A percentile compares a stretch with the other conserved stretches of the same genome.
Evolutionary conservation across 2,113 vertebrate genomes (phyloP).

Genomic region (Sarotherodon lohbergeri): DNA sequence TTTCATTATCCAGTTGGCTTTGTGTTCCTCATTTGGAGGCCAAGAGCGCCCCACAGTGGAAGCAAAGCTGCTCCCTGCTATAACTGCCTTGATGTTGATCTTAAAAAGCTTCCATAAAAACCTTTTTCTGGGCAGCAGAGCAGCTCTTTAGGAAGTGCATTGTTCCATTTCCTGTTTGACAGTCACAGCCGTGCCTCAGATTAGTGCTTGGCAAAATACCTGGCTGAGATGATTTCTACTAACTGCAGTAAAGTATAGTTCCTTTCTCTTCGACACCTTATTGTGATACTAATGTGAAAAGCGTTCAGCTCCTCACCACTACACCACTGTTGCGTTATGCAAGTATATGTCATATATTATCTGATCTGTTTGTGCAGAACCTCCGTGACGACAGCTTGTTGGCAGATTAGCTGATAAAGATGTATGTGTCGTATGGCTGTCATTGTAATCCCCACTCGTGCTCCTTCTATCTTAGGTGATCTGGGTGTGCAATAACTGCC

Average conservation of each 20-base stretch:
- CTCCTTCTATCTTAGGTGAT: slow-evolving; percentile 79
- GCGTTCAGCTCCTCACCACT: background rate
- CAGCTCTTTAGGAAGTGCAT: slow-evolving; percentile 39
- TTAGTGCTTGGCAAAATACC: background rate
- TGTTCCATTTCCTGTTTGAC: slow-evolving; percentile 44
- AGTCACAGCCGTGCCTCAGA: background rate
- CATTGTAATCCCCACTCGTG: background rate
- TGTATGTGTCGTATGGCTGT: background rate
- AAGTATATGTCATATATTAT: background rate
- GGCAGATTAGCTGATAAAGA: background rate
- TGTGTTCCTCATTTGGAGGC: slow-evolving; percentile 15
- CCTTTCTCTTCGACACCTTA: background rate
- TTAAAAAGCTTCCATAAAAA: slow-evolving; percentile 31
- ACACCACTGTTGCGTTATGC: background rate
- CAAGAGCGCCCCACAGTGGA: slow-evolving; percentile 14
- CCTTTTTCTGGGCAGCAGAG: slow-evolving; percentile 7
- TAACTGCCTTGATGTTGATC: slow-evolving; percentile 28
- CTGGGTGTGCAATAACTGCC: slow-evolving; percentile 99
- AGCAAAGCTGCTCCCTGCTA: slow-evolving; percentile 39
- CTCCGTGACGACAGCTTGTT: background rate
- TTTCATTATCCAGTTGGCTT: slow-evolving; percentile 38
- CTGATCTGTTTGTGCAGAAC: background rate
- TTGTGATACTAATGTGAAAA: background rate
- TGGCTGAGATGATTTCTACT: background rate
- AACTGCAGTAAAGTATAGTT: background rate